Conservation (phyloP, 2,113 vertebrate genomes). For the Ammodramus savannarum region DNA sequence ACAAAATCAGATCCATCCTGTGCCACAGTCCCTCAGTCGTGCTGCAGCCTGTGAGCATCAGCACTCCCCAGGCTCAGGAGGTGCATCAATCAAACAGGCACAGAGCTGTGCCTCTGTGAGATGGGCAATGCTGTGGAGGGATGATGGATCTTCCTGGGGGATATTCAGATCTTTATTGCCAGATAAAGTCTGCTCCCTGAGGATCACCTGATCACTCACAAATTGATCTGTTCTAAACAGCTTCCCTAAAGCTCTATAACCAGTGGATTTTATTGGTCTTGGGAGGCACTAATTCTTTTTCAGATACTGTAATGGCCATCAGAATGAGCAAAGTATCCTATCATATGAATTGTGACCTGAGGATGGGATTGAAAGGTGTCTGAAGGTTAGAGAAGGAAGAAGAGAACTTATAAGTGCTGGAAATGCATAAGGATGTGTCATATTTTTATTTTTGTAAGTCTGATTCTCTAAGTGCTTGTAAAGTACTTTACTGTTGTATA, state of each 20-base stretch:
- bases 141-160: not conserved
- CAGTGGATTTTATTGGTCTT: not conserved
- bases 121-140: not conserved
- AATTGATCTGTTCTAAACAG: not conserved
- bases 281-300: not conserved
- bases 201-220: not conserved
- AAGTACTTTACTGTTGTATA: conserved; percentile 88
- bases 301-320: not conserved
- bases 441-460: conserved; percentile 70
- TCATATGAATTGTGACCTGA: not conserved
- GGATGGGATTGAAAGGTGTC: conserved; percentile 53
- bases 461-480: conserved; percentile 79
- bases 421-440: conserved; percentile 57
- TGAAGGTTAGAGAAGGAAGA: conserved; percentile 38
- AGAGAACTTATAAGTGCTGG: not conserved
- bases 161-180: not conserved
- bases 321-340: not conserved
- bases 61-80: not conserved
- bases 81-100: not conserved
- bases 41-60: not conserved
- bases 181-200: not conserved
- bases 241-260: not conserved
- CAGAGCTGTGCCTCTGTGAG: not conserved
- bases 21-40: not conserved
- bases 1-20: not conserved